A percentile compares a stretch with the other conserved stretches of the same genome.
Conservation (phyloP, 2,797 vertebrate genomes). For the Champsocephalus gunnari region DNA sequence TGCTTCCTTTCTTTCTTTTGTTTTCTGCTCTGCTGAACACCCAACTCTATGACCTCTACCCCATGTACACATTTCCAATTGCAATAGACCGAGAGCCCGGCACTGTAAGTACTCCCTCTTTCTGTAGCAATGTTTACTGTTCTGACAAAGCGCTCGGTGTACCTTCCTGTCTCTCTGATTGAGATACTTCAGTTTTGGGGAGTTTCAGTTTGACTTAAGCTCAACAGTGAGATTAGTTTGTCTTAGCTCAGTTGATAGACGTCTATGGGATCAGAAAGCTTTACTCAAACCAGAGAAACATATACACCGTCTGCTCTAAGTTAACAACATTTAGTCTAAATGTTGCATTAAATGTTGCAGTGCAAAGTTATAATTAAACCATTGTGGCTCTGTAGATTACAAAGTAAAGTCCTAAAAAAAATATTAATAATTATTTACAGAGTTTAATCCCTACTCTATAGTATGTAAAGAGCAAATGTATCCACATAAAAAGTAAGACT, state of each 20-base stretch:
- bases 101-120: conserved; percentile 91
- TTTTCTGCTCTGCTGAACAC: conserved; percentile 61
- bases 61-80: conserved; percentile 87
- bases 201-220: background rate
- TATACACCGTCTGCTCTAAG: conserved; percentile 1
- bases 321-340: conserved; percentile 15
- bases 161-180: conserved; percentile 29
- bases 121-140: conserved; percentile 52
- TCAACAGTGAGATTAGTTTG: conserved; percentile 28
- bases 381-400: conserved; percentile 8
- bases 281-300: background rate
- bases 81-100: conserved; percentile 93
- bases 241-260: background rate
- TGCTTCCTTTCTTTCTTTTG: conserved; percentile 14
- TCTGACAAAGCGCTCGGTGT: conserved; percentile 29
- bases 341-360: background rate
- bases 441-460: background rate
- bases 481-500: background rate
- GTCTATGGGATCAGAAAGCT: conserved; percentile 15
- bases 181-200: conserved; percentile 19
- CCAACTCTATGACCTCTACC: conserved; percentile 86
- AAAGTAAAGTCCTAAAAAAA: background rate
- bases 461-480: background rate
- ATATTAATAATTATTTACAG: background rate
- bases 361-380: conserved; percentile 7